phyloP scores from a whole-genome alignment of 2,797 vertebrate genomes.

The Cynodonichthys magdalenae region DNA sequence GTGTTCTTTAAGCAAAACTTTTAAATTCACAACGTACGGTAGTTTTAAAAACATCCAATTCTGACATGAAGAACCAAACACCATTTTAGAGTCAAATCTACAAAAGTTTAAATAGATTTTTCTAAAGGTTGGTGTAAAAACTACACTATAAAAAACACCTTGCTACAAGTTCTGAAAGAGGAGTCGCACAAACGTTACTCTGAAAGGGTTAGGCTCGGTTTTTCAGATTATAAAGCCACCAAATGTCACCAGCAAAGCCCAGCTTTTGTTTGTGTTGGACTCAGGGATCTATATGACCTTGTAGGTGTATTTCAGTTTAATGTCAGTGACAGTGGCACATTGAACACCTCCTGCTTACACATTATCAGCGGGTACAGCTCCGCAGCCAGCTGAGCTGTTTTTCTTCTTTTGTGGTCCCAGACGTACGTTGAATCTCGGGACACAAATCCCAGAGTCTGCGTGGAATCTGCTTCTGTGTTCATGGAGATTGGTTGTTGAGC shows the following conservation, averaged over 20 bases:
- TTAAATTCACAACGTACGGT: too few species aligned
- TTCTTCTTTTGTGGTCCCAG: slow-evolving; percentile 18
- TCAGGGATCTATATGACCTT: slow-evolving; percentile 24
- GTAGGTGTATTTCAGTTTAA: slow-evolving; percentile 3
- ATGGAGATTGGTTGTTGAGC: background rate
- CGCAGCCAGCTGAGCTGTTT: slow-evolving; percentile 3
- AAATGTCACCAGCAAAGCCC: slow-evolving; percentile 26
- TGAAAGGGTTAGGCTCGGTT: background rate
- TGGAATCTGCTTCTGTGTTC: slow-evolving; percentile 7
- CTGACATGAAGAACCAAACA: too few species aligned
- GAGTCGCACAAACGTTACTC: background rate
- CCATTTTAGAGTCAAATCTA: too few species aligned
- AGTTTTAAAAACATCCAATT: too few species aligned
- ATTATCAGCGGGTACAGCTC: background rate
- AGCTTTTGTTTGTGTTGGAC: slow-evolving; percentile 29
- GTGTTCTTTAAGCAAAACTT: too few species aligned
- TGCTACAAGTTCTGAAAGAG: too few species aligned
- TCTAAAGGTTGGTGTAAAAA: too few species aligned
- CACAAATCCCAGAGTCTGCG: slow-evolving; percentile 12
- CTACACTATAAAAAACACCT: too few species aligned
- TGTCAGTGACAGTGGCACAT: slow-evolving; percentile 15
- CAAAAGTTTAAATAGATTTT: too few species aligned
- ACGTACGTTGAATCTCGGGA: background rate
- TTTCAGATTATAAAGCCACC: slow-evolving; percentile 24
- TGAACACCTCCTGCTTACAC: background rate